Evolutionary conservation across 2,797 vertebrate genomes (phyloP).

Genomic region (Megaceryle alcyon): DNA sequence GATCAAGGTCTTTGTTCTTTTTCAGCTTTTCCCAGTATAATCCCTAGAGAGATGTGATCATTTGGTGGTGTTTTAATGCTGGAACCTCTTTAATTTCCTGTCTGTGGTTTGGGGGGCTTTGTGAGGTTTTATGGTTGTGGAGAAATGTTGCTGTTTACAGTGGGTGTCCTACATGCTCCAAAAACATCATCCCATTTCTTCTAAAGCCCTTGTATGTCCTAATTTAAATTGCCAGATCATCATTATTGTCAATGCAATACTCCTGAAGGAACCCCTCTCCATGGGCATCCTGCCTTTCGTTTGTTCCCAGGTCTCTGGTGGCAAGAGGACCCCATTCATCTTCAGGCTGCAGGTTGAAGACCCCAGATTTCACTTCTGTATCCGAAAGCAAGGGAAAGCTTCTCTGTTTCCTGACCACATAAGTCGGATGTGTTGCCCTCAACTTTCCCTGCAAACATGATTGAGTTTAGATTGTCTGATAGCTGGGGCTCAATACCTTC

Average conservation of each 20-base stretch:
- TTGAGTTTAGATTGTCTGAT: not conserved
- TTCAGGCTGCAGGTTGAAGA: not conserved
- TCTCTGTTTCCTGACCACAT: not conserved
- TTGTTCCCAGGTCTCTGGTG: not conserved
- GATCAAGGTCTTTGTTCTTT: slow-evolving; percentile 44
- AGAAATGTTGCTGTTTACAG: slow-evolving; percentile 30
- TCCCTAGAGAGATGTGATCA: slow-evolving; percentile 37
- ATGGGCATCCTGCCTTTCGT: not conserved
- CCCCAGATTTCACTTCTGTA: not conserved
- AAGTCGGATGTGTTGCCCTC: not conserved
- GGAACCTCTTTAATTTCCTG: slow-evolving; percentile 64
- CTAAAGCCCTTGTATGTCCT: slow-evolving; percentile 24
- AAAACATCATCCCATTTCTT: slow-evolving; percentile 24
- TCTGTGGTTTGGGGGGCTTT: slow-evolving; percentile 35
- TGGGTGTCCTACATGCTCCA: slow-evolving; percentile 2
- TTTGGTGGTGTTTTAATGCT: slow-evolving; percentile 37
- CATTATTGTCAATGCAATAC: not conserved
- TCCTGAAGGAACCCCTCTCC: not conserved
- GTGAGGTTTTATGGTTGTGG: slow-evolving; percentile 10
- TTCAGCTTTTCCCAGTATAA: slow-evolving; percentile 43
- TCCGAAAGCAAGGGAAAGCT: not conserved
- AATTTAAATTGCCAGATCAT: slow-evolving; percentile 22
- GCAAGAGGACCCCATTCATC: not conserved
- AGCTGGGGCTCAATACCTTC: slow-evolving; percentile 38
- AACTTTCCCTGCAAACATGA: not conserved